Evolutionary conservation across 1,140 invertebrate species (phyloP), one percentile per base, ranked within the genome.

Genomic region (Drosophila kikkawai): DNA sequence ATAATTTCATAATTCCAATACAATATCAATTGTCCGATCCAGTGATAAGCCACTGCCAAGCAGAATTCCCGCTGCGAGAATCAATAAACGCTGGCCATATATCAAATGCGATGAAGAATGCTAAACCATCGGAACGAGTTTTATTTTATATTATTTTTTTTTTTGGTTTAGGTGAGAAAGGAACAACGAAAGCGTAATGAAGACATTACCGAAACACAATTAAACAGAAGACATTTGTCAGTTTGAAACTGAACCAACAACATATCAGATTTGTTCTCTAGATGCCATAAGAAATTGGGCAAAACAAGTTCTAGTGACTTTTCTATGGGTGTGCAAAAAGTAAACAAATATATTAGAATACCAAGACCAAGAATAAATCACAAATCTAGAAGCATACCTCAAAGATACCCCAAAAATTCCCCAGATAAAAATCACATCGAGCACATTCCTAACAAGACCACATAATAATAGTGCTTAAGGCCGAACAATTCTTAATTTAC

Each of bases 1-100:
- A 90, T 90, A 90, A 90, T 85, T 77, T 90, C 85, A 90, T 90
- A 90, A 90, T 90, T 90, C 74, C 67, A 88, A 80, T 71, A 88
- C 73, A 80, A 84, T 80, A 59, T 34, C 51, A 73, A 85, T 77
- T 77, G 41, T 80, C 63, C 60, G 81, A 80, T 73, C 29, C 60
- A 70, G 56, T 70, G 70, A 73, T 73, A 76, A 66, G 53, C 39
- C 39, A 74, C 41, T 47, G 22, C 53, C 19, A 11, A 41, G 36
- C 41, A 3, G 56, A 61, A n/a, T 75, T 67, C 56, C 75, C 74
- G 37, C 22, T n/a, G 69, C 32, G 69, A 73, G 69, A 73, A 73
- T 73, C 67, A 71, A 73, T 73, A 73, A 73, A 76, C 75, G 75
- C n/a, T 78, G 39, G 69, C 80, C 70, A 87, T 86, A 83, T 83